Evolutionary conservation across 30 jellyfish, hydroid and myxozoan genomes (phyloP), one percentile per base, ranked within the genome.

Genomic region (Aurelia coerulea): DNA sequence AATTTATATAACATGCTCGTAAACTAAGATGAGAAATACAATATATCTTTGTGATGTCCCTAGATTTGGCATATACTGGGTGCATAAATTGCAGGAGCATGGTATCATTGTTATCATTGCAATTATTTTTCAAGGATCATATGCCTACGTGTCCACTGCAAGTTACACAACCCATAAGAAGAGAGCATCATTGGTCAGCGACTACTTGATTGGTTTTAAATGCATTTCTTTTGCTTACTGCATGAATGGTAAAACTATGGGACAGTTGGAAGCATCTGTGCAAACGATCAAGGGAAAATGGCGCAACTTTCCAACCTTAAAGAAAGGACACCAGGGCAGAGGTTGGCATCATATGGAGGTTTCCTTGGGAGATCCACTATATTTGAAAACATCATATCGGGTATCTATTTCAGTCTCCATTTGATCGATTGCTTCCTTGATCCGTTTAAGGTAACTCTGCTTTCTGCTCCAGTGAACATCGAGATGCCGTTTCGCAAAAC

Each of bases 291-390:
- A 49, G 65, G 74, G 82, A 15, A 39, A 46, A 37, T 80, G 76
- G 68, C 8, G 23, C 59, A 35, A 37, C 2, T 73, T 69, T 19
- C 80, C 71, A 32, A 49, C 67, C 70, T 50, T 69, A 31, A 58
- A 39, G 66, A 81, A 78, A 10, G 90, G 88, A 46, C 97, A 88
- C 89, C 97, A 88, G 64, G 97, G 97, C 59, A 88, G 74, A 37
- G 78, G 76, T n/a, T 88, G 97, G 97, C 81, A 68, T 3, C 84
- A 63, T 60, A 76, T 73, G 13, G 92, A 63, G 56, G 68, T 80
- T 59, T 80, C 84, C 62, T 83, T 41, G 62, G 35, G 5, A 16
- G 16, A 32, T 32, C 64, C 63, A 46, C 51, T 15, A 15, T 60
- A 54, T 54, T 59, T 62, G 58, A 72, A 90, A 83, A 56, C 42